These are phyloP conservation scores for Nephrotoma appendiculata DNA, from an alignment of 2,888 invertebrate genomes.

Conservation along the genomic window DNA sequence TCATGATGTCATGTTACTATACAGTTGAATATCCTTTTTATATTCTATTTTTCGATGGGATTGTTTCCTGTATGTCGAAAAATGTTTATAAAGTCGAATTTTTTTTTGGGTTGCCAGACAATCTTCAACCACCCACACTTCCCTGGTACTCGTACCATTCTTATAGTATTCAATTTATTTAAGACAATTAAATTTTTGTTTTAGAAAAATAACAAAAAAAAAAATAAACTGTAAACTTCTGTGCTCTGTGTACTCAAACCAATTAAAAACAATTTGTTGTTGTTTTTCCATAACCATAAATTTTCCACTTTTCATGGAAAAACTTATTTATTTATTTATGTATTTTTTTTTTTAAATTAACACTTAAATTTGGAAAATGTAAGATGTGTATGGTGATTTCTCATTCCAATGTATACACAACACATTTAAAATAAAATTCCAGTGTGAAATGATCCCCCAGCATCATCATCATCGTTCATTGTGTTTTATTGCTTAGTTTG, in stretches of 20 bases:
- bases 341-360: background rate
- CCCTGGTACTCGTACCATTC: background rate
- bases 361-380: background rate
- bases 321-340: background rate
- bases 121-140: background rate
- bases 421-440: background rate
- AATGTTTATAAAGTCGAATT: background rate
- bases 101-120: background rate
- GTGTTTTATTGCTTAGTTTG: background rate
- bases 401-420: background rate
- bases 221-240: background rate
- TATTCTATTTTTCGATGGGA: background rate
- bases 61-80: background rate
- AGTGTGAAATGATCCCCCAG: background rate
- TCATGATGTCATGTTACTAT: background rate
- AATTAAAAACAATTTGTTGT: background rate
- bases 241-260: background rate
- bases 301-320: background rate
- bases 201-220: background rate
- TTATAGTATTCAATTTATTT: background rate
- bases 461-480: background rate
- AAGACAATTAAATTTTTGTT: background rate
- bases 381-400: background rate
- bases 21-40: background rate
- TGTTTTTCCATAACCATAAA: background rate